Evolutionary conservation across 2,797 vertebrate genomes (phyloP).

Genomic region (Pampus argenteus): DNA sequence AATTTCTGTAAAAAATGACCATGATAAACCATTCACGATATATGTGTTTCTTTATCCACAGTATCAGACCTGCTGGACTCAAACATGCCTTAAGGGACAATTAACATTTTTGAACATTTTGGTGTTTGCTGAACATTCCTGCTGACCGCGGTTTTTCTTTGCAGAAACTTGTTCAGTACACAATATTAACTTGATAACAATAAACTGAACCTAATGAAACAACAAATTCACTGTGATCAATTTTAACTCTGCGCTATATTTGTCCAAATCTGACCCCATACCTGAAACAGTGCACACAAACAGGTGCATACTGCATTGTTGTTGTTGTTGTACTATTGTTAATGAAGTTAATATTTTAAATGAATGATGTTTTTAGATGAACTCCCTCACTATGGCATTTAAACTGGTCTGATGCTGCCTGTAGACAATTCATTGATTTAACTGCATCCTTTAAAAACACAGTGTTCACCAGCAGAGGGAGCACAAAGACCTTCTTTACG

Average conservation of each 20-base stretch:
- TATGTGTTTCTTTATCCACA: not conserved
- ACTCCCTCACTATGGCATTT: too few species aligned
- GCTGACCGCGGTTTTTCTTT: not conserved
- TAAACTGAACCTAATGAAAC: not conserved
- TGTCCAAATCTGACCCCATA: too few species aligned
- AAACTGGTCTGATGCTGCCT: too few species aligned
- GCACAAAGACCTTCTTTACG: conserved; percentile 1
- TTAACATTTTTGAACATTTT: not conserved
- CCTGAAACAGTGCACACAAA: too few species aligned
- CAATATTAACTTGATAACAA: too few species aligned
- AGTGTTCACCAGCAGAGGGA: conserved; percentile 37
- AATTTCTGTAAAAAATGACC: conserved; percentile 6
- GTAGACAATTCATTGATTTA: too few species aligned
- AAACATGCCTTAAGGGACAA: not conserved
- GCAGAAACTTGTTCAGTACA: not conserved
- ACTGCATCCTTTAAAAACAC: not conserved
- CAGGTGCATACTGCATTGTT: not conserved
- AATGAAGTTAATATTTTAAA: too few species aligned
- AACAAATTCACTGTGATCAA: not conserved
- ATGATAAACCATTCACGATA: not conserved
- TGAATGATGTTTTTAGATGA: too few species aligned
- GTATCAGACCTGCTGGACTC: not conserved
- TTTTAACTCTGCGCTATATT: not conserved
- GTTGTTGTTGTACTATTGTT: too few species aligned
- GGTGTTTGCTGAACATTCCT: not conserved